Conservation (phyloP, 2,113 vertebrate genomes). For the Butorides virescens region DNA sequence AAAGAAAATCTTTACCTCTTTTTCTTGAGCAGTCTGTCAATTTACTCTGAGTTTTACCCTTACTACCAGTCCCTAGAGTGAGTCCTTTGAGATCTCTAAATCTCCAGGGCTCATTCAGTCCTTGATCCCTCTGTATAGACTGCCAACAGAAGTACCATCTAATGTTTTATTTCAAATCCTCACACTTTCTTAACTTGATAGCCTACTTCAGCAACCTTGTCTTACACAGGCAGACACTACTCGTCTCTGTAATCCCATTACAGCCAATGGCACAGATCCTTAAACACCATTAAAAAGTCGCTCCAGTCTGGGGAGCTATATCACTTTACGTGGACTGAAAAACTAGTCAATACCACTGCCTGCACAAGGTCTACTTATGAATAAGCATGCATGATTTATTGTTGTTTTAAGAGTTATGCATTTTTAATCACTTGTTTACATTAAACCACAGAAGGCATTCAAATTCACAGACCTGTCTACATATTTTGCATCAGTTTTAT, state of each 20-base stretch:
- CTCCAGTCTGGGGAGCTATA: neutral
- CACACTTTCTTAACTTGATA: neutral
- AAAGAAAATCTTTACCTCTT: neutral
- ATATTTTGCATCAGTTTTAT: neutral
- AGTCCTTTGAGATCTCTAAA: neutral
- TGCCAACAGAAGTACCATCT: neutral
- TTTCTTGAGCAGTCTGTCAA: neutral
- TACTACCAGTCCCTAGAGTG: neutral
- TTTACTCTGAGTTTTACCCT: neutral
- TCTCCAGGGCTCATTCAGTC: neutral
- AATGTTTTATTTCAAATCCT: neutral
- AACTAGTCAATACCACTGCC: neutral
- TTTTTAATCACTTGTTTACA: neutral
- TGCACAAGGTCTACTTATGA: neutral
- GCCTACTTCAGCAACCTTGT: neutral
- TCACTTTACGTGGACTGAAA: neutral
- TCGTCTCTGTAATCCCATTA: neutral
- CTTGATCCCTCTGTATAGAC: neutral
- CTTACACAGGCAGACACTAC: neutral
- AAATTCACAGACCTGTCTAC: neutral
- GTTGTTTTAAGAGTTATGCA: neutral
- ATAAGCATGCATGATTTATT: neutral
- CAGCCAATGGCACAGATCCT: neutral
- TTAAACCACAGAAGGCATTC: neutral
- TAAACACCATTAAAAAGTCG: neutral